Base-by-base conservation (phyloP, 2,888 invertebrate genomes). In the Drosophila infuscata region DNA sequence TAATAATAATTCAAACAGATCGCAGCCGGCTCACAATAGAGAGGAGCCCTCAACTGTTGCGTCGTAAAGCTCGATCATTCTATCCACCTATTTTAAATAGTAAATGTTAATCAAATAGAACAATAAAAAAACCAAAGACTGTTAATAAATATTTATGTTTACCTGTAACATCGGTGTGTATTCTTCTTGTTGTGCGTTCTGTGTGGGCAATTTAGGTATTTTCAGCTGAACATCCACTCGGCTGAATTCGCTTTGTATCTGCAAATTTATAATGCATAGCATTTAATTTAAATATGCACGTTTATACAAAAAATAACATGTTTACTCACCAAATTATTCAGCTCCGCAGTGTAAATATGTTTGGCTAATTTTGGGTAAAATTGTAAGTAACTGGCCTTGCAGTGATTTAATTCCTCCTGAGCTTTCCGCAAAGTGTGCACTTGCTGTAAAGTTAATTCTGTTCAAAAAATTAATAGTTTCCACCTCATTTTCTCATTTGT, bases 391-490 rank as follows among this genome's bases (percentile, higher is more conserved):
- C 29, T 43, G 4, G 56, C 38, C 53, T 61, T 87, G 43, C 51
- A 73, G 3, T 70, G 72, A 41, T 88, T 90, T 0, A 90, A 77
- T 15, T 86, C 76, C 29, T 81, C 75, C 57, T 92, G 92, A 3
- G 87, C 68, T 20, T 90, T 77, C 4, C 83, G 88, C 54, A 92
- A 51, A 20, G 79, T 78, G 5, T 90, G 75, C 6, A 92, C 76
- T 54, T 91, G 84, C 41, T 91, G 82, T 5, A 93, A 33, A 35
- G 90, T 74, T 60, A 92, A 76, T 48, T 92, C 93, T 92, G 43
- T 7, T 58, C 38, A 49, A 29, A 30, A 1, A 0, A 49, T n/a
- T 32, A 53, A 36, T 30, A 20, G 57, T 3, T 38, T 36, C 9
- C n/a, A 54, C 48, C 6, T 11, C 8, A 32, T 38, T 41, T 15